These are phyloP conservation scores for Oscheius sp. DNA, from an alignment of 2,888 invertebrate species.

Conservation along the genomic window DNA sequence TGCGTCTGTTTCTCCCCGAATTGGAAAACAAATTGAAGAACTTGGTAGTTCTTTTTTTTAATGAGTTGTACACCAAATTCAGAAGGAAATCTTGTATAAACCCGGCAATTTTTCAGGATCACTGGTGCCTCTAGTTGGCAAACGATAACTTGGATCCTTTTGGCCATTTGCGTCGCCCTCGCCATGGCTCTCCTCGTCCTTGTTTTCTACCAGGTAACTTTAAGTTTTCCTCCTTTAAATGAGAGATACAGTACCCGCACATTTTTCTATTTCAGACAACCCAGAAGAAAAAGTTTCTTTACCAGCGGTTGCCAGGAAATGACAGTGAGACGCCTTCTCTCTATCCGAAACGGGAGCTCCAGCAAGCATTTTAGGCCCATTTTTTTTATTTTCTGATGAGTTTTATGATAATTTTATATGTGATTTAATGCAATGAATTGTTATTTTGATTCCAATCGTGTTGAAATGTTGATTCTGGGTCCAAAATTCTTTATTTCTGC, in stretches of 20 bases:
- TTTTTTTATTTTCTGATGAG: no score
- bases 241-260: not conserved
- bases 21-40: no score
- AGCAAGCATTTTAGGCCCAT: slow-evolving; percentile 1
- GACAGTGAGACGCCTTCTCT: not conserved
- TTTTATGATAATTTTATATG: no score
- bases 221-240: not conserved
- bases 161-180: slow-evolving; percentile 59
- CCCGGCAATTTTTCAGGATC: slow-evolving; percentile 41
- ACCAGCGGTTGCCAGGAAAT: slow-evolving; percentile 12
- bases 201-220: slow-evolving; percentile 52
- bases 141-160: slow-evolving; percentile 60
- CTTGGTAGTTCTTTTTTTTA: no score
- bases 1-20: no score
- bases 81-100: no score
- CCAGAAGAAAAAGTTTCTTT: not conserved
- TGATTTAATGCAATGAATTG: no score
- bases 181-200: slow-evolving; percentile 54
- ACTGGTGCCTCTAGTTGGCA: slow-evolving; percentile 60
- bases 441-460: no score
- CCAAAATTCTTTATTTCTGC: no score
- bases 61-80: no score
- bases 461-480: no score
- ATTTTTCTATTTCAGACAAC: not conserved
- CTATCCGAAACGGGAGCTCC: slow-evolving; percentile 22